phyloP scores from a whole-genome alignment of 2,113 vertebrate species.

The Otolemur garnettii region DNA sequence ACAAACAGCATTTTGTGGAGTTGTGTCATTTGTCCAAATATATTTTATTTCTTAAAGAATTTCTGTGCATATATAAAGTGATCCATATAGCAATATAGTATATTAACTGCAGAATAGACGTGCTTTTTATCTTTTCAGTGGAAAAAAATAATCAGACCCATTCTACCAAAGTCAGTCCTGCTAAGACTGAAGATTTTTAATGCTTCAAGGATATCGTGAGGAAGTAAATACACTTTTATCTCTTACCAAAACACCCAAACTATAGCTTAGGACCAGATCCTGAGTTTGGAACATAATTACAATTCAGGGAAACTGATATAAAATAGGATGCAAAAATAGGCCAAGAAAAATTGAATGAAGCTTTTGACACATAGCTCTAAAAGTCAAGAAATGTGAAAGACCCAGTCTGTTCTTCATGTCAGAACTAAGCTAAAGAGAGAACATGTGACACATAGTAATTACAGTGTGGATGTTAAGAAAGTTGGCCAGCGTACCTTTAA shows the following conservation, averaged over 20 bases:
- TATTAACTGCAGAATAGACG: not conserved
- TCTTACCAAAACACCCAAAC: not conserved
- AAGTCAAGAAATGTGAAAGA: not conserved
- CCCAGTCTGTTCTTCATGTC: not conserved
- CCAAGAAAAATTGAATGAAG: not conserved
- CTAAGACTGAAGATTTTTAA: not conserved
- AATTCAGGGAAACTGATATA: not conserved
- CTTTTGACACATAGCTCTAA: not conserved
- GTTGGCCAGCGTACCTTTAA: fast-evolving
- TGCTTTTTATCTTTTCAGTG: not conserved
- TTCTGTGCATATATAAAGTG: not conserved
- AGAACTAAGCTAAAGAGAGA: not conserved
- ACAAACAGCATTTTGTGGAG: not conserved
- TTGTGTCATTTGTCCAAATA: fast-evolving
- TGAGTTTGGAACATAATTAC: not conserved
- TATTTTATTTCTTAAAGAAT: not conserved
- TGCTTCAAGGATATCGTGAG: not conserved
- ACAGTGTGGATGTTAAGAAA: not conserved
- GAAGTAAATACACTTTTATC: not conserved
- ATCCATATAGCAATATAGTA: not conserved
- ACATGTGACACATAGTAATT: not conserved
- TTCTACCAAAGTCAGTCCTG: not conserved
- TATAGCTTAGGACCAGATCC: not conserved
- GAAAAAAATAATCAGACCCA: not conserved
- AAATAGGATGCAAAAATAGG: not conserved